Percentiles rank a stretch among this genome's conserved stretches.
These are phyloP conservation scores for Jordanella pulchra DNA, from an alignment of 2,797 vertebrate species.

Conservation along the genomic window DNA sequence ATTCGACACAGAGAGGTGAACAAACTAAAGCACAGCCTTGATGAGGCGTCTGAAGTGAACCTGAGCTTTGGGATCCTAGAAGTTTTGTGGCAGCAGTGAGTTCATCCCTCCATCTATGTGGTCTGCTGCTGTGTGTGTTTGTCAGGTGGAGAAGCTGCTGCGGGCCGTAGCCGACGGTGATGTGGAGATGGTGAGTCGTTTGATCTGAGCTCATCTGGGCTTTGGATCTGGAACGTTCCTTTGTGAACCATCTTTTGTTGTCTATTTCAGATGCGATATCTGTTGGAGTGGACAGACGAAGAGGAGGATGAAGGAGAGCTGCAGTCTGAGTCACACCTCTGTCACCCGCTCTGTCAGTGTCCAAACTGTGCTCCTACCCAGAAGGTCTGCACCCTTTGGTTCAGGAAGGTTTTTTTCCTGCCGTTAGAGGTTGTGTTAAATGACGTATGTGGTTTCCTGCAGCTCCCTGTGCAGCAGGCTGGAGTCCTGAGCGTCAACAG, in stretches of 20 bases:
- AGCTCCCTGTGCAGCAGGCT: slow-evolving; percentile 74
- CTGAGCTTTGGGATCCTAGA: too few species aligned
- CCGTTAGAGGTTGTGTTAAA: not conserved
- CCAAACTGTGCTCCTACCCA: slow-evolving; percentile 86
- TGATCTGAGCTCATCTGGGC: not conserved
- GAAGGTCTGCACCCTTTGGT: slow-evolving; percentile 76
- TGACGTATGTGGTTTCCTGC: slow-evolving; percentile 38
- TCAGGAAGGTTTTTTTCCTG: not conserved
- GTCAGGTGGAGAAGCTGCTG: slow-evolving; percentile 93
- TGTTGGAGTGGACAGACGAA: slow-evolving; percentile 93
- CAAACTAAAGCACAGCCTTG: not conserved
- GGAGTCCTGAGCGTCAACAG: slow-evolving; percentile 86
- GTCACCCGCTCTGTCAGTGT: slow-evolving; percentile 95
- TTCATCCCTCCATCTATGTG: not conserved
- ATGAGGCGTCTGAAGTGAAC: too few species aligned
- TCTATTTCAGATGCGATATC: slow-evolving; percentile 88
- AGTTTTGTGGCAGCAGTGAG: not conserved
- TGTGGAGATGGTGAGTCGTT: slow-evolving; percentile 90
- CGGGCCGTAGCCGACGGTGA: slow-evolving; percentile 94
- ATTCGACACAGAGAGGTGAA: slow-evolving; percentile 86
- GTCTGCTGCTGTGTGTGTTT: slow-evolving; percentile 12
- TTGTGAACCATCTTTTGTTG: not conserved
- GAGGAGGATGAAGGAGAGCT: slow-evolving; percentile 80
- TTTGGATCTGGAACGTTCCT: too few species aligned
- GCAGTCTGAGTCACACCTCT: slow-evolving; percentile 76